Evolutionary conservation across 2,113 vertebrate species (phyloP).

Genomic region (Dendrocopos noguchii): DNA sequence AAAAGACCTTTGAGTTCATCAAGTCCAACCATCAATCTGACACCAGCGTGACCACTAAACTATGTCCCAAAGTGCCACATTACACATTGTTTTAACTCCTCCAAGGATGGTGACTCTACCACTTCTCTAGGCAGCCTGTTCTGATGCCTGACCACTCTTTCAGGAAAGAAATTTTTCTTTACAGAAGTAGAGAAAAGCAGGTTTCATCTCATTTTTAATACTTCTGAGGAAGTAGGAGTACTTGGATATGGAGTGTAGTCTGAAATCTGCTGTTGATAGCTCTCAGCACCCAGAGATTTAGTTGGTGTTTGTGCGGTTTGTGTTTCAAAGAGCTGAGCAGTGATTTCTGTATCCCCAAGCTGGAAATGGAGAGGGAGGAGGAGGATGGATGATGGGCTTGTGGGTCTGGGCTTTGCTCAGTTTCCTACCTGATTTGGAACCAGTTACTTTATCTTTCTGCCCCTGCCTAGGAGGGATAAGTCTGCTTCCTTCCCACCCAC

Average conservation of each 20-base stretch:
- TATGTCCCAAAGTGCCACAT: too few species aligned
- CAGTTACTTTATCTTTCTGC: not conserved
- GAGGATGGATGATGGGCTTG: not conserved
- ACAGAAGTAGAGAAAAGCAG: not conserved
- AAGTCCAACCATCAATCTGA: too few species aligned
- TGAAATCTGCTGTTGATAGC: not conserved
- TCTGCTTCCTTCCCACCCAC: constrained; percentile 7
- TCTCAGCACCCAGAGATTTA: not conserved
- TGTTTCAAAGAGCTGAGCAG: not conserved
- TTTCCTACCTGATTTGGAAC: not conserved
- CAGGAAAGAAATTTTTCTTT: not conserved
- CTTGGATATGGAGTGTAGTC: not conserved
- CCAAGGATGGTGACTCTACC: too few species aligned
- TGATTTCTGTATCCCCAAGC: not conserved
- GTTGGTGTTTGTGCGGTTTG: not conserved
- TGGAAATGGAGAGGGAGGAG: not conserved
- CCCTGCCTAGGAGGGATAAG: not conserved
- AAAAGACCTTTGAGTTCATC: too few species aligned
- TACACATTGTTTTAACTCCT: too few species aligned
- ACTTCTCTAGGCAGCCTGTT: too few species aligned
- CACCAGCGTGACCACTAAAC: too few species aligned
- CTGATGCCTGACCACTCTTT: too few species aligned
- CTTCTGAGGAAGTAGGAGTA: not conserved
- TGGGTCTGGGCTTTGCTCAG: not conserved
- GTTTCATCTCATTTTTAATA: not conserved